These are phyloP conservation scores for Enteromius radiatus DNA, from an alignment of 2,797 vertebrate species.

Conservation along the genomic window DNA sequence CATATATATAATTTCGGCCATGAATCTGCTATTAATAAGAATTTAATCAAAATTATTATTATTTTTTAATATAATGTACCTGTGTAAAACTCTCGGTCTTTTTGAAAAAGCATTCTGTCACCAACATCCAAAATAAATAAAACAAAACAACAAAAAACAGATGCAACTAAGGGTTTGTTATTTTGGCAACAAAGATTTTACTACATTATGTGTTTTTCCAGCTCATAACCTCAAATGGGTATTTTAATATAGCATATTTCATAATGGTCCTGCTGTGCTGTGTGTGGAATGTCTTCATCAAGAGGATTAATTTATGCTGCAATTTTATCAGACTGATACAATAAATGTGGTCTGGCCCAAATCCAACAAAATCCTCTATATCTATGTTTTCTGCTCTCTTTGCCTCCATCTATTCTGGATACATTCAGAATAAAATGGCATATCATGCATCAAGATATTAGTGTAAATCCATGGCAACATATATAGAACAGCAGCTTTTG, in stretches of 20 bases:
- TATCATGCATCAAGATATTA: neutral
- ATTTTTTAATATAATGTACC: neutral
- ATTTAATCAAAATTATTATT: neutral
- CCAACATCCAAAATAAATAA: neutral
- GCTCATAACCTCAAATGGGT: neutral
- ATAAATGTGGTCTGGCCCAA: neutral
- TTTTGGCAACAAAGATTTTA: neutral
- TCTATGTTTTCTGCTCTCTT: neutral
- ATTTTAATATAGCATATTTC: neutral
- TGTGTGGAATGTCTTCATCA: neutral
- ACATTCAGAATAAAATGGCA: neutral
- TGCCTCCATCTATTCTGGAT: slow-evolving; percentile 1
- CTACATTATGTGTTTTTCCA: neutral
- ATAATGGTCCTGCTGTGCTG: neutral
- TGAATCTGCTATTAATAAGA: neutral
- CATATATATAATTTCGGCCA: neutral
- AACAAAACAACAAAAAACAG: neutral
- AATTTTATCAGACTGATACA: slow-evolving; percentile 10
- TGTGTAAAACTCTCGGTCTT: neutral
- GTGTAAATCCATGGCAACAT: neutral
- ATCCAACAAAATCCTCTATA: neutral
- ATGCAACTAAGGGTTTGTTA: neutral
- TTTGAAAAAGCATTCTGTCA: neutral
- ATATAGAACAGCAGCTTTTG: neutral
- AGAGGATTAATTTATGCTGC: slow-evolving; percentile 1